Evolutionary conservation across 2,113 vertebrate species (phyloP).

Genomic region (Myxocyprinus asiaticus): DNA sequence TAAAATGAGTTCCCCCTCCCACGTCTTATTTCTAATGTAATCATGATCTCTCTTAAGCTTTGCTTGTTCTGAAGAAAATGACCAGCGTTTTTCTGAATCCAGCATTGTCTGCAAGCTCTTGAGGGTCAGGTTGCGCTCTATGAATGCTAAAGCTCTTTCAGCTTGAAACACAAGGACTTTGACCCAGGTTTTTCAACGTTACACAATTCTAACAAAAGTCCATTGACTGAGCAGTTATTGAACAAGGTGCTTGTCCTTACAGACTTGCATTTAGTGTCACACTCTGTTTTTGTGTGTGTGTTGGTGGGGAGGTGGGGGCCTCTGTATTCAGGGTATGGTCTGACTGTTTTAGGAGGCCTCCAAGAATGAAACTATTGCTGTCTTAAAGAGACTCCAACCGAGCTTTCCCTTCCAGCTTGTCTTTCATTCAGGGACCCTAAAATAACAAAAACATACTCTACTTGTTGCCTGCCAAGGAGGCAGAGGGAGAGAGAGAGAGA

Average conservation of each 20-base stretch:
- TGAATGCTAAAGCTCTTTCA: constrained; percentile 40
- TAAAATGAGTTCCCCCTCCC: too few species aligned
- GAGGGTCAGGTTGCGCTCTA: constrained; percentile 10
- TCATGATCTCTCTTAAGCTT: not conserved
- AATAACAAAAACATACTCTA: constrained; percentile 4
- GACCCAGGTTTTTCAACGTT: constrained; percentile 39
- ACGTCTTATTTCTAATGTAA: constrained; percentile 13
- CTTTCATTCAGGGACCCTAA: constrained; percentile 3
- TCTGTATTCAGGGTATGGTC: not conserved
- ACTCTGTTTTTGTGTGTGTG: not conserved
- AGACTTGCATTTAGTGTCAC: constrained; percentile 4
- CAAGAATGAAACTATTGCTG: not conserved
- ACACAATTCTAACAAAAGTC: constrained; percentile 36
- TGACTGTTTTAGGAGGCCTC: not conserved
- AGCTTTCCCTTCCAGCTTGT: constrained; percentile 14
- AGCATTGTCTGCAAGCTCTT: not conserved
- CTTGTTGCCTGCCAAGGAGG: constrained; percentile 2
- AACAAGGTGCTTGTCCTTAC: constrained; percentile 36
- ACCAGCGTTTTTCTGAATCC: not conserved
- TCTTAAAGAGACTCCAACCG: constrained; percentile 19
- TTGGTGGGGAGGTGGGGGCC: not conserved
- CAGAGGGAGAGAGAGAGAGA: not conserved
- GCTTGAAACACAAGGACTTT: constrained; percentile 33
- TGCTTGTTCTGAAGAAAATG: constrained; percentile 1
- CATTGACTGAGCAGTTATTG: constrained; percentile 34